Base-by-base conservation (phyloP, 2,888 invertebrate genomes). In the Xestia xanthographa region DNA sequence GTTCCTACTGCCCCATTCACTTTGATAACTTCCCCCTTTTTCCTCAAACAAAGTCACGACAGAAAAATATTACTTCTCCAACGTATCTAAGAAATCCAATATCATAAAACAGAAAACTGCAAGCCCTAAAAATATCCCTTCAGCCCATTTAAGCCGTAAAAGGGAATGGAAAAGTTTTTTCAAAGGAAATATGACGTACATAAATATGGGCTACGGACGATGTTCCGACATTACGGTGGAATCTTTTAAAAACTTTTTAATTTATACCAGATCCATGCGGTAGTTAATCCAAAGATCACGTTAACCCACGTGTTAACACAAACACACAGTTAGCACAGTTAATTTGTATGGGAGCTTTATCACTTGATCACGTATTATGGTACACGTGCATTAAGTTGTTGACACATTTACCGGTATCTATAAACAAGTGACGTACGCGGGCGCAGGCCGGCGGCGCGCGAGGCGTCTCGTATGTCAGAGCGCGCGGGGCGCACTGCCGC, bases 401-500 rank as follows among this genome's bases (percentile, higher is more conserved):
- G 83, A 84, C 80, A 83, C 73, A 79, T 73, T 84, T 68, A 81
- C 82, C 77, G 82, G 75, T 88, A 82, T 87, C 67, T 86, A 86
- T 83, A 83, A 75, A 82, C 81, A 85, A 86, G 80, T 84, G 76
- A 73, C 80, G 89, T 84, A 86, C 88, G 83, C 86, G 84, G 74
- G 78, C 72, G 66, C 29, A 58, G 72, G 65, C 45, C 65, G 79
- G 69, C 80, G 85, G 84, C 85, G 89, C 90, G 91, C 89, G 86
- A 87, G 75, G 87, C 88, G 87, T 82, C 88, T 83, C 82, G 82
- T 79, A 71, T 9, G 78, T 77, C 63, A 84, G 89, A 88, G 90
- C 90, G 92, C 95, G 92, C 93, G 92, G 89, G 92, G 95, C 95
- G 93, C 93, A 96, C 96, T 96, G 95, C 93, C 95, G 95, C 92